Conservation (phyloP, 2,797 vertebrate genomes). For the Leptatherina wallacei region DNA sequence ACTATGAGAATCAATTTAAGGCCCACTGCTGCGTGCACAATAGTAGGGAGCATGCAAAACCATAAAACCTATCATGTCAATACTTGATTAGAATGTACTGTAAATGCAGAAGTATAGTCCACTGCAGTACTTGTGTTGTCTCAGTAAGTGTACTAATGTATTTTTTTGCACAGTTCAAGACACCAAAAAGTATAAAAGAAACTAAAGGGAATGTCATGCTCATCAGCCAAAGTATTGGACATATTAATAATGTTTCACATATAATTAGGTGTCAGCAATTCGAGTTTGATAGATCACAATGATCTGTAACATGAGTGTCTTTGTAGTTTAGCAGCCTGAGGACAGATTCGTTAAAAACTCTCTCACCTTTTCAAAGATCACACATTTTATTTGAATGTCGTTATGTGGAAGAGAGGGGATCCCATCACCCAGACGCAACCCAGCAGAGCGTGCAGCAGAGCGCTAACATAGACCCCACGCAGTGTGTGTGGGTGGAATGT, state of each 20-base stretch:
- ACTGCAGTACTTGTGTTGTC: not conserved
- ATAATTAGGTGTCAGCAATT: not conserved
- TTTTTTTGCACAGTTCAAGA: not conserved
- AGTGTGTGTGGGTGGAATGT: slow-evolving; percentile 41
- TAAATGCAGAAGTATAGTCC: not conserved
- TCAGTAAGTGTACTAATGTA: not conserved
- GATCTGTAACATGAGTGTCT: not conserved
- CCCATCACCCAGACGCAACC: slow-evolving; percentile 22
- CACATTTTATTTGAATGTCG: slow-evolving; percentile 45
- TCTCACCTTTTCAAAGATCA: slow-evolving; percentile 13
- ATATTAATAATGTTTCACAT: not conserved
- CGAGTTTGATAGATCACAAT: not conserved
- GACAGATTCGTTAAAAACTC: not conserved
- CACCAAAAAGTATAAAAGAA: too few relatives aligned
- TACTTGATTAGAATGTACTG: too few relatives aligned
- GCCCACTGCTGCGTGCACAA: too few relatives aligned
- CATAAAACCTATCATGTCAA: too few relatives aligned
- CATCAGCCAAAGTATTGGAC: not conserved
- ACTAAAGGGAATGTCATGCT: not conserved
- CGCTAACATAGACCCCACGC: slow-evolving; percentile 38
- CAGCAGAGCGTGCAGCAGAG: slow-evolving; percentile 26
- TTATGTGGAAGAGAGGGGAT: slow-evolving; percentile 37
- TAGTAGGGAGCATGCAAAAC: not conserved
- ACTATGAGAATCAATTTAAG: too few relatives aligned
- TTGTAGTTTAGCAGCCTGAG: not conserved